Evolutionary conservation across 2,797 vertebrate genomes (phyloP).

Genomic region (Florisuga fusca): DNA sequence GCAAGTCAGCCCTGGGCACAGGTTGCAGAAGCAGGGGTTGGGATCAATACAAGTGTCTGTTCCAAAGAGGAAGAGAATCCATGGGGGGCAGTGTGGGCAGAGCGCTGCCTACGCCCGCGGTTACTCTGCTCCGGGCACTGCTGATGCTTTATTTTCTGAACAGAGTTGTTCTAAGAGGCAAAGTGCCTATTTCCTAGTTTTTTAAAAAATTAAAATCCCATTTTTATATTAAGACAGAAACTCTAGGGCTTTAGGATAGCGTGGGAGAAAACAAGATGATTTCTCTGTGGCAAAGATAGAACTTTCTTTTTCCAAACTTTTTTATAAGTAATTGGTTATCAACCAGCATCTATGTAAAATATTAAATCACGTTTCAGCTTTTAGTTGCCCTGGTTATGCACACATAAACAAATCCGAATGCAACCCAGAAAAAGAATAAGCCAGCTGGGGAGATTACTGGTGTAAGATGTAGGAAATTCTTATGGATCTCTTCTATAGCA

Average conservation of each 20-base stretch:
- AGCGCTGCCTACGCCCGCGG: fast-evolving
- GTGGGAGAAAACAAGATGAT: not conserved
- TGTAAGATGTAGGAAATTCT: fast-evolving
- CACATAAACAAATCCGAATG: not conserved
- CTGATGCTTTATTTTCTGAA: not conserved
- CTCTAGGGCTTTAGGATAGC: not conserved
- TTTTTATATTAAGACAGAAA: not conserved
- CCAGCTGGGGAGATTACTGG: too few species aligned
- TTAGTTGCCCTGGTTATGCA: not conserved
- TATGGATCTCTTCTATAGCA: not conserved
- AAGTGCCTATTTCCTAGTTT: not conserved
- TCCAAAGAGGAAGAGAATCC: not conserved
- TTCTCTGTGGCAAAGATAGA: not conserved
- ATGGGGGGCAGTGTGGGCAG: fast-evolving
- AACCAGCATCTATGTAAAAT: not conserved
- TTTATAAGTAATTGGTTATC: not conserved
- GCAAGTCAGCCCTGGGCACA: not conserved
- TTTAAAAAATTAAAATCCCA: not conserved
- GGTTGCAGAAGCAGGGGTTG: not conserved
- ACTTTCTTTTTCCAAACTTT: not conserved
- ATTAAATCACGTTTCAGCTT: not conserved
- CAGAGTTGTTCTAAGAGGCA: not conserved
- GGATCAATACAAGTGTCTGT: not conserved
- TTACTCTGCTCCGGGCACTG: fast-evolving
- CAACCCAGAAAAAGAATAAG: not conserved